These are phyloP conservation scores for Ammodytes marinus DNA, from an alignment of 2,113 vertebrate genomes.

Conservation along the genomic window DNA sequence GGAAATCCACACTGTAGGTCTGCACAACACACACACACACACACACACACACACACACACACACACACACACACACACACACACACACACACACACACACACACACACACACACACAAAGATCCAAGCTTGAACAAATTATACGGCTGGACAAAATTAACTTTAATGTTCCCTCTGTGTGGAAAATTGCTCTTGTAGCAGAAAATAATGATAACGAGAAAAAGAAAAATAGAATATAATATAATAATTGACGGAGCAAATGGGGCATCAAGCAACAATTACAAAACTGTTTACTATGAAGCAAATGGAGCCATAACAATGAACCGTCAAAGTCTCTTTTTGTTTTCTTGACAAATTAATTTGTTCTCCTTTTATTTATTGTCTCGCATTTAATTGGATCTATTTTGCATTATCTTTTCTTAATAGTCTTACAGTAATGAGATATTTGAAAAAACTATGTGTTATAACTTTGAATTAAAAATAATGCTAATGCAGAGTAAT, in stretches of 20 bases:
- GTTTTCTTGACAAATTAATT: background rate
- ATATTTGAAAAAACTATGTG: background rate
- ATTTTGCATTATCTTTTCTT: background rate
- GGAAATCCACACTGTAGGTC: slow-evolving; percentile 87
- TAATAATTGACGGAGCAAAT: background rate
- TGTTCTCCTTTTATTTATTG: background rate
- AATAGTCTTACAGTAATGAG: background rate
- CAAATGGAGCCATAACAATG: background rate
- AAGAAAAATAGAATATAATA: background rate
- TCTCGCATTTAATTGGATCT: background rate
- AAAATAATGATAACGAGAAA: background rate
- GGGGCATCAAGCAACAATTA: background rate
- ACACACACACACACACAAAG: slow-evolving; percentile 17
- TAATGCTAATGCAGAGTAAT: background rate
- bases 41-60: background rate
- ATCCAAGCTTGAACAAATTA: background rate
- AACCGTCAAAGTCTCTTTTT: too few relatives aligned
- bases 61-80: slow-evolving; percentile 4
- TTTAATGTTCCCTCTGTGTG: background rate
- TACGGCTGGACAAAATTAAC: background rate
- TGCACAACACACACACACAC: slow-evolving; percentile 45
- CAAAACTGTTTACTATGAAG: background rate
- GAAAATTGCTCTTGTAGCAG: background rate
- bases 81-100: slow-evolving; percentile 10
- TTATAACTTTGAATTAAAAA: background rate